Conservation (phyloP, 1,140 invertebrate species). For the Ridgeia piscesae region DNA sequence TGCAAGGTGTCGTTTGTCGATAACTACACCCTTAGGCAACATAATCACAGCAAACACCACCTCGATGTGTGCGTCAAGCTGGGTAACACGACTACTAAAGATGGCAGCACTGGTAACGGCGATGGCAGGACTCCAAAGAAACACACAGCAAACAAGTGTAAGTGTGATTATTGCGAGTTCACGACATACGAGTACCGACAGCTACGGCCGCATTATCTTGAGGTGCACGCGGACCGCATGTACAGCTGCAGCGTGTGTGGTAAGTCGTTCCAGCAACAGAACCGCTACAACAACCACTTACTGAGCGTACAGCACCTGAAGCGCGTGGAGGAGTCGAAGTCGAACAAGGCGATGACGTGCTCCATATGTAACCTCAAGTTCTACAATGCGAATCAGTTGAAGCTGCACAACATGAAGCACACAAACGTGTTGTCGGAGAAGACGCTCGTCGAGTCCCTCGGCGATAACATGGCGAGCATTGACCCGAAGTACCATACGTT, state of each 20-base stretch:
- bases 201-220: conserved; percentile 45
- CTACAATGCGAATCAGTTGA: conserved; percentile 9
- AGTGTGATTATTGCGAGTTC: conserved; percentile 40
- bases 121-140: neutral
- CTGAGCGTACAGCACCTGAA: conserved; percentile 39
- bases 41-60: neutral
- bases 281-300: neutral
- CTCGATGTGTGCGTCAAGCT: neutral
- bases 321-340: conserved; percentile 39
- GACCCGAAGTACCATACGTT: conserved; percentile 17
- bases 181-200: conserved; percentile 38
- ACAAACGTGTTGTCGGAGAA: neutral
- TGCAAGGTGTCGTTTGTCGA: conserved; percentile 13
- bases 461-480: conserved; percentile 32
- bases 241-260: conserved; percentile 31
- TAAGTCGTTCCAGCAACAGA: neutral
- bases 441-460: conserved; percentile 20
- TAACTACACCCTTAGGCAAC: neutral
- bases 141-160: conserved; percentile 11
- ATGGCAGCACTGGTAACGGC: neutral
- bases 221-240: conserved; percentile 43
- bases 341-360: conserved; percentile 19
- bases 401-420: conserved; percentile 12
- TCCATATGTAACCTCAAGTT: conserved; percentile 37
- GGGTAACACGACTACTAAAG: neutral